Conservation (phyloP, 1,140 invertebrate species). For the Lasaia peninsularis region DNA sequence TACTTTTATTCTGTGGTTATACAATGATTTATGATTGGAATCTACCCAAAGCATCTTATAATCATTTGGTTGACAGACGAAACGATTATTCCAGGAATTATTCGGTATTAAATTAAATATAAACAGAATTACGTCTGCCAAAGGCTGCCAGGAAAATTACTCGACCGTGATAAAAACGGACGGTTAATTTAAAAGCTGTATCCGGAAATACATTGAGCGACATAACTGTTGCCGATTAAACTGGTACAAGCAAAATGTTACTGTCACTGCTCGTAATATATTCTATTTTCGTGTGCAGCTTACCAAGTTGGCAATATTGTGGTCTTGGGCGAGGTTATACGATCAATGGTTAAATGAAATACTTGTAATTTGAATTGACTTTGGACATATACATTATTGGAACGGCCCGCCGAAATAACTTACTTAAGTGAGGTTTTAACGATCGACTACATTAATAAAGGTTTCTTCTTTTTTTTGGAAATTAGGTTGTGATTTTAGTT, state of each 20-base stretch:
- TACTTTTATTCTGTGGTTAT: too few species aligned
- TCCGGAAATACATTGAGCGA: constrained; percentile 12
- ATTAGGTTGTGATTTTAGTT: too few species aligned
- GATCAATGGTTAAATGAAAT: constrained; percentile 22
- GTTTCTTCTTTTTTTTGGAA: neutral
- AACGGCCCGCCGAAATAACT: neutral
- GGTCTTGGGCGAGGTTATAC: constrained; percentile 1
- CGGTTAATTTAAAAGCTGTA: constrained; percentile 25
- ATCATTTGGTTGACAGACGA: neutral
- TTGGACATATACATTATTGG: constrained; percentile 12
- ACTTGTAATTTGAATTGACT: constrained; percentile 18
- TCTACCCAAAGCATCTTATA: neutral
- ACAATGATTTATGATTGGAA: too few species aligned
- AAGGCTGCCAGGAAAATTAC: constrained; percentile 20
- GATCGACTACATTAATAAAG: neutral
- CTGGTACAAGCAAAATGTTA: constrained; percentile 15
- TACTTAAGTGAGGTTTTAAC: neutral
- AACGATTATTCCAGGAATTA: neutral
- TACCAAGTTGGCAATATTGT: neutral
- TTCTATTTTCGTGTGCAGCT: constrained; percentile 1
- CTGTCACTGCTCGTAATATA: constrained; percentile 1
- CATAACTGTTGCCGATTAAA: constrained; percentile 13
- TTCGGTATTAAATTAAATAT: constrained; percentile 8
- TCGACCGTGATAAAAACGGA: constrained; percentile 24
- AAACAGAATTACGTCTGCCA: constrained; percentile 22